Evolutionary conservation across 2,113 vertebrate genomes (phyloP), one percentile per base, ranked within the genome.

Genomic region (Reinhardtius hippoglossoides): DNA sequence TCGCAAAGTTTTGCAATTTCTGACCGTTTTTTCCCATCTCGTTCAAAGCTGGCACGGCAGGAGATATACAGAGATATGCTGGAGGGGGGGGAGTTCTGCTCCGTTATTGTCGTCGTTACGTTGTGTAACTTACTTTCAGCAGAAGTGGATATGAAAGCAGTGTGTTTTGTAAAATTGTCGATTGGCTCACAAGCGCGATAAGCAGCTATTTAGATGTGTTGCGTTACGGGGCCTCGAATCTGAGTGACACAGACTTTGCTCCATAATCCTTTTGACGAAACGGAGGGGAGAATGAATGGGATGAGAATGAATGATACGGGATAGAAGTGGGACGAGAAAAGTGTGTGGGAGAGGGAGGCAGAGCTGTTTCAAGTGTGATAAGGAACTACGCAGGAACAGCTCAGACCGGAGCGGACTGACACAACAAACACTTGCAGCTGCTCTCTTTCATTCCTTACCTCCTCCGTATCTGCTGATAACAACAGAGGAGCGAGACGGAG

Each of bases 401-500:
- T 74, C 75, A 21, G 75, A 68, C 81, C 69, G 57, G 76, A 81
- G 76, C 86, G 56, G 87, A 81, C 85, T 87, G 88, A 89, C 85
- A 90, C 82, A 83, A 90, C 83, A 91, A 91, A 89, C 87, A 72
- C 76, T 85, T 48, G 78, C 91, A 91, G 92, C 88, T 91, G 88
- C 79, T 77, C 74, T 72, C 62, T 86, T 82, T 90, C 87, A 82
- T 87, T 80, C 82, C 69, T 61, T 50, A 76, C 84, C 78, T 80
- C 84, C 81, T 83, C 75, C 78, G 57, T 78, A 86, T 88, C 74
- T 84, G 75, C 84, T 82, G 92, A 93, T 91, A 93, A 82, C 68
- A 65, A 62, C 71, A 9, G 59, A 76, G 57, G 18, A 80, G 71
- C 27, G 60, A 80, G 60, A 64, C 16, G 14, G 65, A 61, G 58